Evolutionary conservation across 2,888 invertebrate genomes (phyloP), one percentile per base, ranked within the genome.

Genomic region (Catonia carolina): DNA sequence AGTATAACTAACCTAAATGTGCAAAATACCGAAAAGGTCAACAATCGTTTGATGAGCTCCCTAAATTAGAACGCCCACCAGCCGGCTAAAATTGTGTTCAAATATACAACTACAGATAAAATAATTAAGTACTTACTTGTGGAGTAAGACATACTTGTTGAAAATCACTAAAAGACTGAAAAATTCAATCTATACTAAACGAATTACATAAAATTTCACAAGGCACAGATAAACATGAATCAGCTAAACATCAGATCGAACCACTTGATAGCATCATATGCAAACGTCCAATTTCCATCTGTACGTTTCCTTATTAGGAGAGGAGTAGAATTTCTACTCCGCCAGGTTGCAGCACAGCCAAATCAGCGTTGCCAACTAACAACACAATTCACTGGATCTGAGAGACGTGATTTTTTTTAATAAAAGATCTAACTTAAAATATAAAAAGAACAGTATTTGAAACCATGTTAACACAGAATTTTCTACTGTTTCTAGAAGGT

Each of bases 251-350:
- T 8, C 27, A 27, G n/a, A 27, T 27, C 27, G 8, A 27, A 27
- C 27, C 27, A 27, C 27, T 27, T 27, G n/a, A 27, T 27, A 4
- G 27, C 14, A 49, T 17, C 17, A 23, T 8, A n/a, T 3, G 14
- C 36, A 39, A 22, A 37, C 23, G 39, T 27, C 15, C n/a, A n/a
- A n/a, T n/a, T 20, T 27, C 35, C 37, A 22, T 27, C 15, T 39
- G 51, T 22, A 27, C 49, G 50, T 51, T 50, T 42, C 56, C 56
- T 56, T 56, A 56, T 56, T 50, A 20, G 56, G 56, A 50, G 12
- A 8, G 56, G 56, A 56, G 42, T 56, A 56, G 56, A 45, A 35
- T 56, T 56, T 42, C 51, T 42, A 20, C 4, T 6, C 27, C 27
- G 27, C 27, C 8, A 27, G 27, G 27, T 27, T 27, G 27, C 27